Evolutionary conservation across 2,888 invertebrate genomes (phyloP), one percentile per base, ranked within the genome.

Genomic region (Ceramica pisi): DNA sequence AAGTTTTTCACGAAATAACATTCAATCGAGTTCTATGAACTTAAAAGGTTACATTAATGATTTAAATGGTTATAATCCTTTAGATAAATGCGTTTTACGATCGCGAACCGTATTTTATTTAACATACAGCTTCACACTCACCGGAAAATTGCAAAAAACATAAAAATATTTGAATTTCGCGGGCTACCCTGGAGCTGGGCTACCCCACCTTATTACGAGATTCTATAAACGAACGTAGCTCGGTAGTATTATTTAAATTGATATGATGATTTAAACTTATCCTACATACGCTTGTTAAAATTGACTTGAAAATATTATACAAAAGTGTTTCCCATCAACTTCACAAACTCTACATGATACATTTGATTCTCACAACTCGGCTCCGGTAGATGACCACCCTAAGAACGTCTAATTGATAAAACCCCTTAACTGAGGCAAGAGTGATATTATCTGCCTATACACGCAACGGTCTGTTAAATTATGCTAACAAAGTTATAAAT

Each of bases 401-500:
- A 86, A 71, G 75, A 79, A 70, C 71, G 51, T 78, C 76, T 85
- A 85, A 86, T 85, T 83, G 83, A 85, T 85, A 86, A 86, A 83
- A 85, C 85, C 83, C 81, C 79, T 85, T 86, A 68, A 57, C 57
- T 74, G 63, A 41, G 50, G 67, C 61, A 65, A 82, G 66, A 75
- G 74, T 60, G 91, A 92, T 92, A 84, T 76, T 87, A 93, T 92
- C 92, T 89, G 78, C 68, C 79, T 72, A 81, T 81, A 78, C 82
- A 85, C 75, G 87, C 90, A 88, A 84, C 87, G 88, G 88, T 77
- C 87, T 88, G 90, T 90, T 91, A 91, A 93, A 91, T 92, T 93
- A 93, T 92, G 88, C 90, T 91, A 93, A 92, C 92, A 90, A 87
- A 92, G 91, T 89, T 90, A 92, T 91, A 92, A 93, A 92, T 89